Evolutionary conservation across 2,888 invertebrate species (phyloP).

Genomic region (Leptinotarsa haldemani): DNA sequence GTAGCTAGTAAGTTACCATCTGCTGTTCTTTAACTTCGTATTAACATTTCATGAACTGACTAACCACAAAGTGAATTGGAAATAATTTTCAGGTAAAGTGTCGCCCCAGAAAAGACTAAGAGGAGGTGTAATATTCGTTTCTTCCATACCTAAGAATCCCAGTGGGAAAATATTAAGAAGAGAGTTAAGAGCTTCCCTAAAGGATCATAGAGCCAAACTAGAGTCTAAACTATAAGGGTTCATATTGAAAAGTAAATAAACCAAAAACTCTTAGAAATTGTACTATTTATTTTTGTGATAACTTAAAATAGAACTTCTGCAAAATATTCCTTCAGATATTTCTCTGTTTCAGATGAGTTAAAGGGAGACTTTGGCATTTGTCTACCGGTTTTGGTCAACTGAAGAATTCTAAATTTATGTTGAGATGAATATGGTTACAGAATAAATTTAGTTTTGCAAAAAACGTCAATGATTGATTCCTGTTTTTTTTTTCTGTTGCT

Average conservation of each 20-base stretch:
- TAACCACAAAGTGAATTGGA: not conserved
- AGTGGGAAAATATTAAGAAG: constrained; percentile 68
- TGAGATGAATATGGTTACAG: too few relatives aligned
- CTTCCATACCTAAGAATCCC: constrained; percentile 67
- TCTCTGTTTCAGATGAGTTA: too few relatives aligned
- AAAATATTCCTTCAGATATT: too few relatives aligned
- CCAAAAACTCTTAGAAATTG: too few relatives aligned
- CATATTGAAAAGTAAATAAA: not conserved
- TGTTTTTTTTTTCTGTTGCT: too few relatives aligned
- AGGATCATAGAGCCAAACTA: constrained; percentile 21
- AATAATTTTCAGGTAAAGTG: constrained; percentile 65
- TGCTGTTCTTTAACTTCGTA: not conserved
- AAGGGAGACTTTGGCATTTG: too few relatives aligned
- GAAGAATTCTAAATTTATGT: too few relatives aligned
- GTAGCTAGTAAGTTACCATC: constrained; percentile 62
- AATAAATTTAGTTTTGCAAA: too few relatives aligned
- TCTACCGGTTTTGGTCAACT: too few relatives aligned
- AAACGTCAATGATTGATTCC: too few relatives aligned
- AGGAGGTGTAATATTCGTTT: constrained; percentile 71
- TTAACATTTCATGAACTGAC: not conserved
- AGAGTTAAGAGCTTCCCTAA: constrained; percentile 53
- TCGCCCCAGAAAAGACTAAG: constrained; percentile 80
- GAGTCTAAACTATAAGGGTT: constrained; percentile 33
- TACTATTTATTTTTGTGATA: too few relatives aligned
- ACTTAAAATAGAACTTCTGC: too few relatives aligned